Evolutionary conservation across 64 coral and sea anemone genomes (phyloP).

Genomic region (Montipora capricornis): DNA sequence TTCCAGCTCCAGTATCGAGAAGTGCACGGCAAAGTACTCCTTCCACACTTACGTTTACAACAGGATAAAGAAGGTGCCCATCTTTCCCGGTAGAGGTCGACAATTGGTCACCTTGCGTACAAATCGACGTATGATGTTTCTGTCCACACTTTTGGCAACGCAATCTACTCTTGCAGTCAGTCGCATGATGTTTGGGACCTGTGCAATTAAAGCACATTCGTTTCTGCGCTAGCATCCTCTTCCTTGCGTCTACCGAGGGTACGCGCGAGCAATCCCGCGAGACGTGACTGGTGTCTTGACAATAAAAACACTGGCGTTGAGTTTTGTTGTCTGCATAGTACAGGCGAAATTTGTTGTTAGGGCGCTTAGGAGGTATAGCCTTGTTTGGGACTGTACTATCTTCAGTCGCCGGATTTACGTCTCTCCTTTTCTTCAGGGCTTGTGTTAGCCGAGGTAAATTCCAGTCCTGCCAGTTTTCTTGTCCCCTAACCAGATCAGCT

Average conservation of each 20-base stretch:
- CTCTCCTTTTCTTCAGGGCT: neutral
- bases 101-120: too few species aligned
- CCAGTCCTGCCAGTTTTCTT: slow-evolving; percentile 43
- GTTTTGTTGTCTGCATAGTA: neutral
- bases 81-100: too few species aligned
- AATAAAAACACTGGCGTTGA: slow-evolving; percentile 25
- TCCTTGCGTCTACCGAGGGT: neutral
- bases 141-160: too few species aligned
- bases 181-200: neutral
- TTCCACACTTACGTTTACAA: too few species aligned
- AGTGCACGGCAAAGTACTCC: neutral
- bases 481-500: slow-evolving; percentile 22
- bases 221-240: too few species aligned
- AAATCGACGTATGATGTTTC: slow-evolving; percentile 10
- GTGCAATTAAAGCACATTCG: neutral
- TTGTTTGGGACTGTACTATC: neutral
- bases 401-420: neutral
- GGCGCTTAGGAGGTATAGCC: too few species aligned
- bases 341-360: neutral
- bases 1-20: too few species aligned
- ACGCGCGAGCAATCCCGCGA: neutral
- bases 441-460: neutral
- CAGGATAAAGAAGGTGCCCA: too few species aligned
- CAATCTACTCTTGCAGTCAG: slow-evolving; percentile 24
- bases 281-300: neutral